Base-by-base conservation (phyloP, 2,113 vertebrate species). In the Gasterosteus nipponicus region DNA sequence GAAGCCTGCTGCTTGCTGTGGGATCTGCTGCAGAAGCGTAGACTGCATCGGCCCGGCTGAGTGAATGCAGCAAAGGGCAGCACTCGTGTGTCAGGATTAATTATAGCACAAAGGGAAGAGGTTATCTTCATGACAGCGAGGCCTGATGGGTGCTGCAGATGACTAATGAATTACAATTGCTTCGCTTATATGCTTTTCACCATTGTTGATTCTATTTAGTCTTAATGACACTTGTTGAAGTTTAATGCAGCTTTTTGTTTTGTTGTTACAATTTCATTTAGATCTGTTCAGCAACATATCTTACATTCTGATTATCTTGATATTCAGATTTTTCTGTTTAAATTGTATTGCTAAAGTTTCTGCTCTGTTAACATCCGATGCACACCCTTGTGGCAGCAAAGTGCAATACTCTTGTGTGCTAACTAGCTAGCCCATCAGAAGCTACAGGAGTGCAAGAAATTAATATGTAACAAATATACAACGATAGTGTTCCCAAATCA, bases 1-100 rank as follows among this genome's bases (percentile, higher is more conserved):
- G 89, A 89, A 90, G 75, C 73, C 80, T 22, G 63, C 86, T 80
- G 83, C 73, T 73, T 81, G 78, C 84, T 86, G 83, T 83, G 88
- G 83, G 83, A 92, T 86, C 87, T 80, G 84, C 64, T 83, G 85
- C 73, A 73, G 87, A 83, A 4, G 51, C 77, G 68, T 70, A 85
- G 88, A 88, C 79, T 80, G 78, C 86, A 87, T 88, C 80, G 81
- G 60, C 61, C 53, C 14, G 29, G 60, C 70, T 90, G 81, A 88
- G 69, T 85, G 80, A 88, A 88, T 57, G 85, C 72, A 86, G 62
- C 47, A 65, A 79, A 86, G 56, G 80, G 78, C 60, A 41, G 33
- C 78, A 35, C 42, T 69, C 41, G 16, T 49, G 54, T 63, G 66
- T 84, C 71, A 76, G 61, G 29, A 15, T 58, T 46, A 46, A 76